Base-by-base conservation (phyloP, 2,113 vertebrate species). In the Carassius auratus region DNA sequence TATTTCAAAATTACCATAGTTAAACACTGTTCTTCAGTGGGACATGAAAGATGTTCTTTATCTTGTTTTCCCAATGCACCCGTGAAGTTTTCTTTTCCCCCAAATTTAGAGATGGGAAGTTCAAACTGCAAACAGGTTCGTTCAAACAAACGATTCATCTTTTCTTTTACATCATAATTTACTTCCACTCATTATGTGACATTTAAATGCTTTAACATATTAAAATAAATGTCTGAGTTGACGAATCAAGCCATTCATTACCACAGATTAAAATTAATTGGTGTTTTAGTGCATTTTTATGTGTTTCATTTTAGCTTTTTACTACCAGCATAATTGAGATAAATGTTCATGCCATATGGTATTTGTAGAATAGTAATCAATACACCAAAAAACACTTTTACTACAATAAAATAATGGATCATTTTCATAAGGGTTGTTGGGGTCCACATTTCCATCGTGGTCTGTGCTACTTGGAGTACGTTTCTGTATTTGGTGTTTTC, bases 1-100 rank as follows among this genome's bases (percentile, higher is more conserved):
- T 17, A 30, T 48, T 64, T 15, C n/a, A 48, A 66, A 81, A 81
- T 68, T 12, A 68, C n/a, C 42, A 81, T 50, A 66, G 48, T 81
- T 66, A 68, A 80, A 62, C 62, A 8, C 15, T 33, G 26, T 45
- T 62, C 36, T 23, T 61, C 57, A 61, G 3, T 61, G 57, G 7
- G 21, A 61, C 8, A 61, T 61, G 57, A n/a, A 61, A n/a, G 21
- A 9, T n/a, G 57, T 61, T 61, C 42, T 59, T 33, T 17, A 26
- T 48, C 42, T 50, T 50, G 61, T 66, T 50, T 66, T 30, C 79
- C 61, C 61, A 50, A 13, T 19, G 33, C 3, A 62, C 36, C 12
- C 17, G 5, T 23, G 38, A 48, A 23, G n/a, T 23, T 48, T 42
- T 19, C 36, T 5, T 19, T 42, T 48, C 71, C 15, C 12, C 21